Percentiles rank a stretch among this genome's conserved stretches.
Evolutionary conservation across 2,113 vertebrate genomes (phyloP).

Genomic region (Trogon melanurus): DNA sequence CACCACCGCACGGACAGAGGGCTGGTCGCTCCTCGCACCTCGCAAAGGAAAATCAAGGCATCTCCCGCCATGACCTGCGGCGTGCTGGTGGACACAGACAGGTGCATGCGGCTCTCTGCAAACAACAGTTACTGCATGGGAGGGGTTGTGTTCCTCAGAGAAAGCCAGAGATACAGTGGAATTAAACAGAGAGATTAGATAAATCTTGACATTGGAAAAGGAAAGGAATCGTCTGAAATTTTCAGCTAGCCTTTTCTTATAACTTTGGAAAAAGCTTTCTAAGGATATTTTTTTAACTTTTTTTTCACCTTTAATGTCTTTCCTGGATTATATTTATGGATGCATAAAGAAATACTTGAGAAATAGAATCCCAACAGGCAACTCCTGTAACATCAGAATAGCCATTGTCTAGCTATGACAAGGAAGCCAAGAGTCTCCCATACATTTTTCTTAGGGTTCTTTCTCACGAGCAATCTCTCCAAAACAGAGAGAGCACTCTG

Average conservation of each 20-base stretch:
- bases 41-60: conserved; percentile 74
- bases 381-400: neutral
- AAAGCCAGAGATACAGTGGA: neutral
- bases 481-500: neutral
- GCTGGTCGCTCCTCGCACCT: conserved; percentile 56
- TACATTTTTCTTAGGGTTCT: neutral
- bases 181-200: neutral
- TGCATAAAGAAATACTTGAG: neutral
- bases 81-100: conserved; percentile 49
- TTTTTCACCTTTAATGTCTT: neutral
- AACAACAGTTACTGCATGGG: neutral
- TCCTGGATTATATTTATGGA: neutral
- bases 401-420: neutral
- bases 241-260: neutral
- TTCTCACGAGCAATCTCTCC: neutral
- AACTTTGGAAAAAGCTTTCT: neutral
- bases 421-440: neutral
- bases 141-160: neutral
- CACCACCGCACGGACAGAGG: conserved; percentile 83
- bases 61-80: conserved; percentile 66
- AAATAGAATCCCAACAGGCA: neutral
- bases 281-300: fast-evolving
- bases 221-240: neutral
- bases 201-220: neutral
- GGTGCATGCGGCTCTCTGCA: conserved; percentile 73